Evolutionary conservation across 2,113 vertebrate species (phyloP).

Genomic region (Euleptes europaea): DNA sequence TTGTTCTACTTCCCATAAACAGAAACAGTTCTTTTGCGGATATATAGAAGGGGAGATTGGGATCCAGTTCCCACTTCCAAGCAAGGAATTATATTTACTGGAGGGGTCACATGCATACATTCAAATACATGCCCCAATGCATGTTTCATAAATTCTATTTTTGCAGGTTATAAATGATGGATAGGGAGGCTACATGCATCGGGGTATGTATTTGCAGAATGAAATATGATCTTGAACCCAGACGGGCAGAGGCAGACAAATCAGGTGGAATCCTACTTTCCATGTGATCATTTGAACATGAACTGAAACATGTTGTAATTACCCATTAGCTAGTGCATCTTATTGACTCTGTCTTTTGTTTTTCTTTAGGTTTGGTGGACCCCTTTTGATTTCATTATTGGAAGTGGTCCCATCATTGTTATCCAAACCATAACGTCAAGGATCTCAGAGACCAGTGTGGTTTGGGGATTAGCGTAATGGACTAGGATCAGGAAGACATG

Average conservation of each 20-base stretch:
- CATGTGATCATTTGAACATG: not conserved
- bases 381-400: not conserved
- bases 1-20: not conserved
- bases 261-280: not conserved
- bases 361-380: no score
- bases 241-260: not conserved
- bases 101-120: not conserved
- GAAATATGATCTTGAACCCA: not conserved
- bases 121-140: no score
- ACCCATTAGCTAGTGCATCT: no score
- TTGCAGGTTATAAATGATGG: not conserved
- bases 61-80: not conserved
- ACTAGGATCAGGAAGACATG: no score
- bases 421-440: not conserved
- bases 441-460: not conserved
- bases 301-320: no score
- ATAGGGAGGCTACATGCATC: not conserved
- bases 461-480: no score
- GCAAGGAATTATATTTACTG: not conserved
- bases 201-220: not conserved
- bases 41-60: not conserved
- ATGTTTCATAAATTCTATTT: not conserved
- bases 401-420: not conserved
- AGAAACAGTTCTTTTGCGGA: not conserved
- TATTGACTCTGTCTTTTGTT: no score